Base-by-base conservation (phyloP, 2,888 invertebrate genomes). In the Cerastoderma edule region DNA sequence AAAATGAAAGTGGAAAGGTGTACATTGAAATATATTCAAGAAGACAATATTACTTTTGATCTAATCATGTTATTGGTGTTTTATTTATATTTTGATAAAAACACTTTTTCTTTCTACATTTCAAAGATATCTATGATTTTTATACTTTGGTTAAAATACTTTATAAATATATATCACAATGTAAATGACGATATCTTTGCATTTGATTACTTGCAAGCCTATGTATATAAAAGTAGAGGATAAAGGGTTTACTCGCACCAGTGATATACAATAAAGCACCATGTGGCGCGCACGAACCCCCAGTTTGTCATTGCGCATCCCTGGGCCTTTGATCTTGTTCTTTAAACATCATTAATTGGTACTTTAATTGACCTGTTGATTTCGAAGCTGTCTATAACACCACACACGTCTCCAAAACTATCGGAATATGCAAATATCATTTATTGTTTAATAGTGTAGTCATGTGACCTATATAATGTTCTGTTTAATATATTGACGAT, bases 311-410 rank as follows among this genome's bases (percentile, higher is more conserved):
- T 19, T 8, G 56, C 56, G 56, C 56, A 56, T 56, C 56, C 3
- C 24, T 53, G 27, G 53, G 53, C 27, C 56, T 56, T 56, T 56
- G 56, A 56, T 56, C 30, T 32, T 1, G n/a, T 4, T 8, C 6
- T 2, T 30, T 8, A 30, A 13, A 19, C 32, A n/a, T 19, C 56
- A 19, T 32, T 56, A 32, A 56, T 28, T 4, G 56, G n/a, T 56
- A 22, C 56, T 56, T 56, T 56, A 56, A 56, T 56, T 56, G 30
- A 32, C 32, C 32, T 56, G 56, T 56, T 56, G 28, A 32, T 32
- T 56, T 56, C 30, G 27, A n/a, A 56, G 22, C 32, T 56, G 27
- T 56, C 19, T 3, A 30, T 8, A 32, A 19, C 56, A 56, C 56
- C 30, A 32, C 22, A 32, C 56, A 4, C 56, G 56, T 56, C 30